Percentiles rank a stretch among this genome's conserved stretches.
Conservation (phyloP, 2,797 vertebrate genomes). For the Acomys russatus region DNA sequence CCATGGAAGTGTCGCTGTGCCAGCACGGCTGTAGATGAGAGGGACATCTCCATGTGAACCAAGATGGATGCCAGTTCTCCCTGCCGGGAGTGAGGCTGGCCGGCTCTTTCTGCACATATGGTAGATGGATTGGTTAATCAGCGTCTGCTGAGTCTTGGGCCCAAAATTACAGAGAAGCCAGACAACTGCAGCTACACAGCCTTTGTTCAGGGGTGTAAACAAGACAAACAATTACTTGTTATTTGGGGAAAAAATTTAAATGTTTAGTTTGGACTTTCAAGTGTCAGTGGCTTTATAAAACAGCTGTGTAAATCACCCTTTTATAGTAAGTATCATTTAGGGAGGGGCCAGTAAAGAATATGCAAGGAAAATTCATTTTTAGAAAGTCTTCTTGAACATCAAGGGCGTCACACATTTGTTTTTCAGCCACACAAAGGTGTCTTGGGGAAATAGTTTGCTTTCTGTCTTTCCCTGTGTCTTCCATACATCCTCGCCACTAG, state of each 20-base stretch:
- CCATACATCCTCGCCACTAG: neutral
- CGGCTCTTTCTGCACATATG: conserved; percentile 94
- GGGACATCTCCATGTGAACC: conserved; percentile 84
- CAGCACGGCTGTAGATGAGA: conserved; percentile 77
- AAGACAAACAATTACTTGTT: conserved; percentile 88
- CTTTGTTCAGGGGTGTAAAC: conserved; percentile 87
- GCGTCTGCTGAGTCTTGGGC: conserved; percentile 91
- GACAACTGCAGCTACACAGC: conserved; percentile 85
- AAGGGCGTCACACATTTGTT: conserved; percentile 54
- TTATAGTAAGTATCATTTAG: conserved; percentile 76
- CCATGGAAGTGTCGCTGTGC: conserved; percentile 76
- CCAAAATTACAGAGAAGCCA: conserved; percentile 89
- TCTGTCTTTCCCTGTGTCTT: conserved; percentile 12
- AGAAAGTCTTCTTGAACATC: conserved; percentile 50
- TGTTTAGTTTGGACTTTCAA: conserved; percentile 85
- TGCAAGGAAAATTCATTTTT: conserved; percentile 46
- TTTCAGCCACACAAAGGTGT: conserved; percentile 39
- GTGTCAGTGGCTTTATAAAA: conserved; percentile 83
- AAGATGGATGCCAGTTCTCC: conserved; percentile 89
- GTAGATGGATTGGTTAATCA: conserved; percentile 94
- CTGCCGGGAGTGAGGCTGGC: conserved; percentile 90
- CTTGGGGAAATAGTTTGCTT: conserved; percentile 46
- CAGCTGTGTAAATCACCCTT: conserved; percentile 83
- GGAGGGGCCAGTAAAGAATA: conserved; percentile 18
- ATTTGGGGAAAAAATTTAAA: conserved; percentile 84